phyloP scores from a whole-genome alignment of 2,797 vertebrate species.

The Bryconaethiops microstoma region DNA sequence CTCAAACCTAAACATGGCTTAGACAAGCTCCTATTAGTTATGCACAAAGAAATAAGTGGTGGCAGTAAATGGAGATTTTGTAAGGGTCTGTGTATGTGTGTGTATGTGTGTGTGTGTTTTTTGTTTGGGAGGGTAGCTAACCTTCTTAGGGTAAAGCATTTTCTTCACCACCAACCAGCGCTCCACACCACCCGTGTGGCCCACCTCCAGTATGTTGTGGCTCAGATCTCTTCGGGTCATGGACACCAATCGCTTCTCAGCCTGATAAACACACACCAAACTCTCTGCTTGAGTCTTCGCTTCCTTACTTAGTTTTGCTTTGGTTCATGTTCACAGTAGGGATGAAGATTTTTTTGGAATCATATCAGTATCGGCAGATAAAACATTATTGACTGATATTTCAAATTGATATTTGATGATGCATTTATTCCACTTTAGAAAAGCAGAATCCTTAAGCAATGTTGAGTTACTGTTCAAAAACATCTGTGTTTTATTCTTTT shows the following conservation, averaged over 20 bases:
- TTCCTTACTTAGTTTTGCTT: neutral
- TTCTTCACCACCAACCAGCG: conserved; percentile 82
- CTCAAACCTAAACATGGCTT: neutral
- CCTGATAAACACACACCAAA: conserved; percentile 59
- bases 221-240: conserved; percentile 79
- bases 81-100: neutral
- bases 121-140: conserved; percentile 30
- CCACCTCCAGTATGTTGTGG: conserved; percentile 77
- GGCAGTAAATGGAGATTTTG: neutral
- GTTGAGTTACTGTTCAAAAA: no score
- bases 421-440: no score
- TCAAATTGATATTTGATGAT: no score
- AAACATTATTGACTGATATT: no score
- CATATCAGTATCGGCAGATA: no score
- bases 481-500: no score
- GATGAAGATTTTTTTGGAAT: neutral
- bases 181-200: conserved; percentile 75
- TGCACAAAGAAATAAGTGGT: neutral
- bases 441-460: no score
- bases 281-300: neutral
- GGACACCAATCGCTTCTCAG: conserved; percentile 69
- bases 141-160: conserved; percentile 74
- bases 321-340: neutral
- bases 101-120: neutral
- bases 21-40: neutral